Evolutionary conservation across 2,113 vertebrate species (phyloP), one percentile per base, ranked within the genome.

Genomic region (Nothobranchius furzeri): DNA sequence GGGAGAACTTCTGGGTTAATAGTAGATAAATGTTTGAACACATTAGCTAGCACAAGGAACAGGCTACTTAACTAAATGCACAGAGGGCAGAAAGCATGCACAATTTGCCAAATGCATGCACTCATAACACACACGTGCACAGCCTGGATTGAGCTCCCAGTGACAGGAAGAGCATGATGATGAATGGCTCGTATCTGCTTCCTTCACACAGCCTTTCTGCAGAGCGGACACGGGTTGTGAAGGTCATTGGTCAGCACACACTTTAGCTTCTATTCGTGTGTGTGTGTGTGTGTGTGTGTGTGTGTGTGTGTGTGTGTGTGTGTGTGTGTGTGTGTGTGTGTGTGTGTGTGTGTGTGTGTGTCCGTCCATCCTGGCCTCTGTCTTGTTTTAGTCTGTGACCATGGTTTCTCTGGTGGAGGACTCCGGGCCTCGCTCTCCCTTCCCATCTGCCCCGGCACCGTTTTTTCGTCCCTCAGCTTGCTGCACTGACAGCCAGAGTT

Each of bases 401-500:
- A 13, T 1, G 58, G 51, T 57, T 82, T 68, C 68, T 76, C 73
- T 35, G 73, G 76, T 72, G 59, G 75, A 83, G 64, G 78, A 83
- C 81, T 76, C 48, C 12, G 2, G 55, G 79, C 72, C 84, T 67
- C 73, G 11, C 68, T 62, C 58, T 91, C 90, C 87, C 90, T 88
- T 77, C 75, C 87, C 90, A 91, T 91, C 90, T 91, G 90, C 87
- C 88, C 85, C 65, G 7, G 87, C 79, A 42, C 73, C 25, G 60
- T 80, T 82, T 73, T 56, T 40, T 55, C 12, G 36, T 85, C 87
- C 87, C 84, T 55, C 42, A 11, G 80, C 86, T 86, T 83, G 69
- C 70, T 6, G 14, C 37, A 46, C 83, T 90, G 88, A 90, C 90
- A 88, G 79, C 58, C 65, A 11, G 76, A 53, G 83, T 90, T 89